Percentiles rank a stretch among this genome's conserved stretches.
Conservation (phyloP, 2,797 vertebrate species). For the Pipistrellus kuhlii region DNA sequence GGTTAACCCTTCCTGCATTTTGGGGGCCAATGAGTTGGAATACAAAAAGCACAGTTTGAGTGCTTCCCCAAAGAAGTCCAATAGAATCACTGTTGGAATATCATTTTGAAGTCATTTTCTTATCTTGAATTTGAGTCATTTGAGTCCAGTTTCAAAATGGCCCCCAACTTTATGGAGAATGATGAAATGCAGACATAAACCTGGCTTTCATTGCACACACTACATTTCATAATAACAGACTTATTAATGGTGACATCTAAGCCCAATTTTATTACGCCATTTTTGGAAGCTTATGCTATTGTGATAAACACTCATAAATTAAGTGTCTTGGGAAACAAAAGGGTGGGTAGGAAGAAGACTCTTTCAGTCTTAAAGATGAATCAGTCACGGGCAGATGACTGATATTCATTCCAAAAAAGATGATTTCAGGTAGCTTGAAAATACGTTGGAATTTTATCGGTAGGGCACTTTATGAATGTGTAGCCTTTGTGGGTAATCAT, state of each 20-base stretch:
- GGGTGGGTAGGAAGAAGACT: slow-evolving; percentile 54
- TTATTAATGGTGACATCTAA: slow-evolving; percentile 79
- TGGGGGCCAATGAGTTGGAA: slow-evolving; percentile 78
- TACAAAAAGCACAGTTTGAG: slow-evolving; percentile 81
- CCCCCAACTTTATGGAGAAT: slow-evolving; percentile 77
- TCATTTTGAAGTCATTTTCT: slow-evolving; percentile 75
- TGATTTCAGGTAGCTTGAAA: slow-evolving; percentile 85
- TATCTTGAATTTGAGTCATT: slow-evolving; percentile 60
- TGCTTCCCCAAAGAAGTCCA: slow-evolving; percentile 82
- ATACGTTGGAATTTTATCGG: slow-evolving; percentile 81
- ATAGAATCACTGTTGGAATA: slow-evolving; percentile 60
- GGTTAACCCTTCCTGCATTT: slow-evolving; percentile 82
- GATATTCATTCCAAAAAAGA: slow-evolving; percentile 83
- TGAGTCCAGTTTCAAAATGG: slow-evolving; percentile 79
- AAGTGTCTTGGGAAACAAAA: slow-evolving; percentile 84
- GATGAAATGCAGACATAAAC: slow-evolving; percentile 76
- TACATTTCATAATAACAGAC: slow-evolving; percentile 76
- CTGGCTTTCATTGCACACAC: slow-evolving; percentile 81
- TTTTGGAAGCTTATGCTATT: slow-evolving; percentile 84
- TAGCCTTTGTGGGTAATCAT: slow-evolving; percentile 85
- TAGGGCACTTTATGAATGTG: slow-evolving; percentile 84
- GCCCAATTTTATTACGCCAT: slow-evolving; percentile 82
- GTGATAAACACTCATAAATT: slow-evolving; percentile 87
- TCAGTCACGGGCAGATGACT: slow-evolving; percentile 83
- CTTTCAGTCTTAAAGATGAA: slow-evolving; percentile 83